Percentiles rank a stretch among this genome's conserved stretches.
phyloP scores from a whole-genome alignment of 1,140 invertebrate species.

The Glossosoma conforme region DNA sequence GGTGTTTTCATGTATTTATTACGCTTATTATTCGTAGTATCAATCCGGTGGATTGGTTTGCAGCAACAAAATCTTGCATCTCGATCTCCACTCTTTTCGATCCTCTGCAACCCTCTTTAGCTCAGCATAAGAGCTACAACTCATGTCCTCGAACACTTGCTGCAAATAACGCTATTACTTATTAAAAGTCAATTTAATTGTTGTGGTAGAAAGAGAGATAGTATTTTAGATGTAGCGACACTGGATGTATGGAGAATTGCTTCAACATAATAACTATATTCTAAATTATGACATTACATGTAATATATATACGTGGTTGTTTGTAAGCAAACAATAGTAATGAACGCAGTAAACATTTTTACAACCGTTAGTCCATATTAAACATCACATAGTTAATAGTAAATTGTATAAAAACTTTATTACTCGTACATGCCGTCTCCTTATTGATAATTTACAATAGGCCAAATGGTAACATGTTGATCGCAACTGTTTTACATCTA shows the following conservation, averaged over 20 bases:
- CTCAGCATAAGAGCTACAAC: no score
- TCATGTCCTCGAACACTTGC: no score
- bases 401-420: slow-evolving; percentile 21
- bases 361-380: slow-evolving; percentile 1
- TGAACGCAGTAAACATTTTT: background rate
- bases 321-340: background rate
- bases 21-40: no score
- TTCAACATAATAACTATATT: background rate
- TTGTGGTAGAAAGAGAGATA: background rate
- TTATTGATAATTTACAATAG: slow-evolving; percentile 21
- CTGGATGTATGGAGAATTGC: background rate
- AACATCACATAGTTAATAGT: slow-evolving; percentile 15
- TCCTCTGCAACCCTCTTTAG: no score
- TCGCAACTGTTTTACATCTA: slow-evolving; percentile 22
- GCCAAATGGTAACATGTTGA: slow-evolving; percentile 23
- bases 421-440: slow-evolving; percentile 5
- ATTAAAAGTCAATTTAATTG: background rate
- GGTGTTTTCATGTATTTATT: no score
- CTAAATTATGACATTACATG: background rate
- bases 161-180: no score
- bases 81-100: no score
- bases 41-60: no score
- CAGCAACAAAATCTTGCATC: no score
- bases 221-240: background rate
- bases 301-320: background rate